Conservation (phyloP, 2,113 vertebrate genomes). For the Anas platyrhynchos region DNA sequence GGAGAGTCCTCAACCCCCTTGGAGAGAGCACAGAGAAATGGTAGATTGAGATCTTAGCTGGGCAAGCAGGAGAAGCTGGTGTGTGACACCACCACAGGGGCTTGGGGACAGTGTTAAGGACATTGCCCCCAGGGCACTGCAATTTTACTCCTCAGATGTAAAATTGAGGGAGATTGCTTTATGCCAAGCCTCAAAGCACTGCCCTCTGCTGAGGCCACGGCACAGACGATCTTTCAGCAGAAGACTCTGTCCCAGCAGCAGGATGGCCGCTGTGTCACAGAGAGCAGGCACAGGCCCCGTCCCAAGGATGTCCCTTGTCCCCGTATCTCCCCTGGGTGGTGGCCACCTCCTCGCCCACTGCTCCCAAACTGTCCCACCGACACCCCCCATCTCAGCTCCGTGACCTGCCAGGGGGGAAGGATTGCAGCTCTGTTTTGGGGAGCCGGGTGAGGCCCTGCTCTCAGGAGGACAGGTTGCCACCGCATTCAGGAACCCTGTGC, state of each 20-base stretch:
- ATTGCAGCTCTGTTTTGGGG: not conserved
- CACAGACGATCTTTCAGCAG: not conserved
- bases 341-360: not conserved
- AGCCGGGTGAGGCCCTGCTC: not conserved
- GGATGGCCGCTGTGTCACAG: not conserved
- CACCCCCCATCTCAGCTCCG: not conserved
- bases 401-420: not conserved
- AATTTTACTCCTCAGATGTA: no score
- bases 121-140: not conserved
- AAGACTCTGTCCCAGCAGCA: not conserved
- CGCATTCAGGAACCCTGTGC: not conserved
- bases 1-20: no score
- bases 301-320: not conserved
- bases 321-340: not conserved
- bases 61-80: no score
- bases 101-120: not conserved
- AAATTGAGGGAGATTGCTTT: not conserved
- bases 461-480: not conserved
- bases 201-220: accelerated
- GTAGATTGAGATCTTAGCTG: no score
- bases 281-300: not conserved
- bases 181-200: not conserved
- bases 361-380: not conserved
- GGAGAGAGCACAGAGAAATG: no score
- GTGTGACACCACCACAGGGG: no score